These are phyloP conservation scores for Drosophila pseudotalamancana DNA, from an alignment of 2,888 invertebrate species.

Conservation along the genomic window DNA sequence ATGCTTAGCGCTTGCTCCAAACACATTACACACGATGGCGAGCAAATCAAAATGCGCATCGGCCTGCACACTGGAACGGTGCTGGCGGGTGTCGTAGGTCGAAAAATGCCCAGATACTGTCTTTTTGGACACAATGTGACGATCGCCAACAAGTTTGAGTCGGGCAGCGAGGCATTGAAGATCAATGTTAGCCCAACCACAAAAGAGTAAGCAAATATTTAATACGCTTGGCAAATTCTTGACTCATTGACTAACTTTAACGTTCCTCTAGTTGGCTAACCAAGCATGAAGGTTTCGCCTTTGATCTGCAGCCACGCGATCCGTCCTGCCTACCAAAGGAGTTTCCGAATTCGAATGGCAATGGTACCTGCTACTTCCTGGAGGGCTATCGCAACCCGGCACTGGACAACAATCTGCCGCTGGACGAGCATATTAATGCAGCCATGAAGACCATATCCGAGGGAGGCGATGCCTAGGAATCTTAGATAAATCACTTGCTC, in stretches of 20 bases:
- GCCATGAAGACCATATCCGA: slow-evolving; percentile 82
- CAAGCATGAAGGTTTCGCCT: slow-evolving; percentile 89
- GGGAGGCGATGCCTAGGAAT: slow-evolving; percentile 66
- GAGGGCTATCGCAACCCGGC: slow-evolving; percentile 91
- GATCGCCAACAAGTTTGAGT: slow-evolving; percentile 97
- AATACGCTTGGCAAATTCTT: too few species aligned
- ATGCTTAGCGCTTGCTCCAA: slow-evolving; percentile 96
- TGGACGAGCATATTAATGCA: slow-evolving; percentile 82
- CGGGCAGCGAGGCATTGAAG: slow-evolving; percentile 94
- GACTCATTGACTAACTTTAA: not conserved
- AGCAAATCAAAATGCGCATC: slow-evolving; percentile 96
- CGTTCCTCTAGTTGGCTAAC: slow-evolving; percentile 88
- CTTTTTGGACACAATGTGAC: slow-evolving; percentile 98
- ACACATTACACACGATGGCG: slow-evolving; percentile 95
- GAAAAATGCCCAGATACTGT: slow-evolving; percentile 93
- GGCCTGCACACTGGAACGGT: slow-evolving; percentile 97
- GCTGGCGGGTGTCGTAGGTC: slow-evolving; percentile 96
- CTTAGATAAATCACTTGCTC: slow-evolving; percentile 52
- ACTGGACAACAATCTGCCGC: slow-evolving; percentile 86
- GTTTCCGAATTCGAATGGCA: slow-evolving; percentile 89
- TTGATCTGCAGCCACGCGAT: slow-evolving; percentile 89
- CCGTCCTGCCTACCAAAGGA: slow-evolving; percentile 92
- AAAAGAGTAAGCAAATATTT: slow-evolving; percentile 89
- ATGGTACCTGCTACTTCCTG: slow-evolving; percentile 94
- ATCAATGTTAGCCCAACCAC: slow-evolving; percentile 98